Base-by-base conservation (phyloP, 1,140 invertebrate species). In the Trinorchestia longiramus region DNA sequence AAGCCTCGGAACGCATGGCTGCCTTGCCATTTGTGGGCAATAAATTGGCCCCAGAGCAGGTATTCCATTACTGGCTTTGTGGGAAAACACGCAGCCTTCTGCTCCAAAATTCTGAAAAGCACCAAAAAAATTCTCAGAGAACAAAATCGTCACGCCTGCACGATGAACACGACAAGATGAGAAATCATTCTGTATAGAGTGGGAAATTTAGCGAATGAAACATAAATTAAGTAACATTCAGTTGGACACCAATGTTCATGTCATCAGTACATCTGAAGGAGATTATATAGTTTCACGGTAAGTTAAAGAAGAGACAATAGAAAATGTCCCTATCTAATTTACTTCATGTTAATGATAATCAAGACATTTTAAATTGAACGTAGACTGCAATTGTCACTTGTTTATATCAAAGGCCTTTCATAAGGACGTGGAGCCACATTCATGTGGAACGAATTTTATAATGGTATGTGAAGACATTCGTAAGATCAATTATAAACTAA, bases 31-130 rank as follows among this genome's bases (percentile, higher is more conserved):
- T 94, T 94, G 92, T 3, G 92, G 43, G 92, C 43, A 43, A 94
- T 94, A 94, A 94, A 94, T 94, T 42, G 43, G 44, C 43, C 43
- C 17, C 43, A n/a, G 40, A 47, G 92, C 92, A 45, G 92, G 92
- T 94, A 94, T 94, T 43, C 92, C 40, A 94, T 94, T 94, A 94
- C 92, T 15, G 43, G 43, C 90, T 90, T 90, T 90, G 88, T 90
- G 88, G 88, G 88, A 90, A 90, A 90, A 90, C 43, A 43, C 88
- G 88, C 88, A 42, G 88, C 88, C 88, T 87, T 87, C 40, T 40
- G 41, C 87, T 90, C 88, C 4, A 90, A 90, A 90, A 90, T 42
- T 90, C 41, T 41, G 8, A 90, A 43, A 43, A 90, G 3, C 88
- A 42, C 43, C n/a, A 43, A 41, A 42, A 42, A 90, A 43, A 42